Evolutionary conservation across 2,113 vertebrate genomes (phyloP), one percentile per base, ranked within the genome.

Genomic region (Dipodomys merriami): DNA sequence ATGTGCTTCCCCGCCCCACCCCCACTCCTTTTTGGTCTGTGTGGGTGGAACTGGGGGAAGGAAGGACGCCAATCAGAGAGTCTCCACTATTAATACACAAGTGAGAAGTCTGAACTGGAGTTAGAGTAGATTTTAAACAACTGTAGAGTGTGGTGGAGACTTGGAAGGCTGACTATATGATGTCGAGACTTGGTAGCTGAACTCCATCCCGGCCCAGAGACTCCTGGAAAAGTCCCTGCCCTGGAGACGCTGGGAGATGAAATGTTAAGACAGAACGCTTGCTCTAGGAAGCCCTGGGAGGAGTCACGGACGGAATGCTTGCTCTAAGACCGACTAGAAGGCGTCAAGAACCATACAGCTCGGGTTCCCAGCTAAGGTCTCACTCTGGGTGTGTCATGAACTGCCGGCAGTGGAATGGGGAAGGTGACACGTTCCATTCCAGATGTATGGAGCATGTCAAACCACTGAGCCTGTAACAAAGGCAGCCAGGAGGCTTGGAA

Each of bases 271-370:
- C 62, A 29, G 16, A 65, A 29, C 8, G 27, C 15, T 9, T 60
- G 8, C 29, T 29, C 0, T 1, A 35, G 5, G 2, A 3, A 15
- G 25, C 18, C 13, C 7, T 2, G 22, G 35, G 0, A 8, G 10
- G 29, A 27, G 2, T 7, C 5, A 0, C 39, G 39, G 39, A 39
- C 62, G 23, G 16, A 65, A 29, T 11, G 27, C 15, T 9, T 60
- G 8, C 29, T 29, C 0, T 1, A 35, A 5, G 2, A 3, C 8
- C 22, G 22, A 18, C 7, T 2, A 18, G 35, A 1, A 9, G 11
- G 29, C 27, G 2, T 7, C 5, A 0, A 35, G 67, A 9, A 23
- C 11, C 4, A 29, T 13, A 15, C 39, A 39, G 39, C 9, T 1
- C 23, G 44, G 35, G 19, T 9, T 29, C 20, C 39, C 2, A 22